These are phyloP conservation scores for Erithacus rubecula DNA, from an alignment of 2,797 vertebrate species.

Conservation along the genomic window DNA sequence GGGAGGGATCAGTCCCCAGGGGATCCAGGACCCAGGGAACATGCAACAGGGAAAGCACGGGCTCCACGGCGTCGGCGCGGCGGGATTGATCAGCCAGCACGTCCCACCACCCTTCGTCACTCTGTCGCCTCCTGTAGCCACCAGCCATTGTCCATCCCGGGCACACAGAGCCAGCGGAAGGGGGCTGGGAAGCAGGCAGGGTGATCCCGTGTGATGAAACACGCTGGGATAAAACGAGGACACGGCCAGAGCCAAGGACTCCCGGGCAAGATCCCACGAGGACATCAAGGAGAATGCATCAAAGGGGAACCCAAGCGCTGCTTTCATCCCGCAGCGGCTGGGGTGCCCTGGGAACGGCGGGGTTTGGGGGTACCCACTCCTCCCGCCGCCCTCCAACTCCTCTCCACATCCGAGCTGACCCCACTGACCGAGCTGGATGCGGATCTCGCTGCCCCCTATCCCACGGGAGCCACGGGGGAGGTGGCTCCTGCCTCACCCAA, in stretches of 20 bases:
- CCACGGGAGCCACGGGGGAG: rapidly evolving
- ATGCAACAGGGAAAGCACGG: rapidly evolving
- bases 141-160: too few species aligned
- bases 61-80: not conserved
- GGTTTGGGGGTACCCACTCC: not conserved
- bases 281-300: not conserved
- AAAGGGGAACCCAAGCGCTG: not conserved
- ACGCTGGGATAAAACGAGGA: not conserved
- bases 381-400: not conserved
- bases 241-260: not conserved
- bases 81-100: conserved; percentile 16
- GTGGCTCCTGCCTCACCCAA: not conserved
- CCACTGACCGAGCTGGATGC: too few species aligned
- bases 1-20: too few species aligned
- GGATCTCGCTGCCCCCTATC: not conserved
- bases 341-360: not conserved
- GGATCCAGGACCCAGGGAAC: not conserved
- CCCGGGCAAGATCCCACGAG: not conserved
- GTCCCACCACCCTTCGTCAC: not conserved
- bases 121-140: not conserved
- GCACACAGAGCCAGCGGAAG: not conserved
- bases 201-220: not conserved
- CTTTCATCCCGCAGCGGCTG: not conserved
- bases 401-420: not conserved
- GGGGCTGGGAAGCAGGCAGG: not conserved